Conservation (phyloP, 1,140 invertebrate species). For the Neodiprion pinetum region DNA sequence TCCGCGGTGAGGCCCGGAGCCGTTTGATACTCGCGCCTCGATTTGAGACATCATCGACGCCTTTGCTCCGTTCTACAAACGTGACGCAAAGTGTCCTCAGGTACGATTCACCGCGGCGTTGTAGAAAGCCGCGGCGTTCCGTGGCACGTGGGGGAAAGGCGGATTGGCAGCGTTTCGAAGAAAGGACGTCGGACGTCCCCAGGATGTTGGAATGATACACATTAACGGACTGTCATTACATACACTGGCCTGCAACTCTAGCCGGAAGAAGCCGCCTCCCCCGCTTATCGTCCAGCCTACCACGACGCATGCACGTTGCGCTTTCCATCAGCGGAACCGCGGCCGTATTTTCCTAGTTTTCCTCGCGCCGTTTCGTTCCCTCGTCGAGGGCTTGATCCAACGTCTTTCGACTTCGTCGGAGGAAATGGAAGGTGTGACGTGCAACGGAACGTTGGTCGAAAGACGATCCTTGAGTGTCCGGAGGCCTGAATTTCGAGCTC, state of each 20-base stretch:
- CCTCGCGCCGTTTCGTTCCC: too few species aligned
- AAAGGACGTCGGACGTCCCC: conserved; percentile 11
- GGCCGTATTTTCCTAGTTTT: neutral
- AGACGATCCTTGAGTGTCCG: too few species aligned
- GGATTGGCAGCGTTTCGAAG: neutral
- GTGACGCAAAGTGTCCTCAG: too few species aligned
- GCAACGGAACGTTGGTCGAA: too few species aligned
- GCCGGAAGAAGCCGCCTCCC: conserved; percentile 37
- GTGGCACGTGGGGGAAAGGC: conserved; percentile 1
- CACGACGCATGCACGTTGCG: conserved; percentile 44
- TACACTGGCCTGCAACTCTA: conserved; percentile 25
- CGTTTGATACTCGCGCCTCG: neutral
- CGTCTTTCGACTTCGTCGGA: too few species aligned
- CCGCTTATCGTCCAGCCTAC: conserved; percentile 29
- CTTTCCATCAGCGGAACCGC: neutral
- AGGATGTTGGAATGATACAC: conserved; percentile 47
- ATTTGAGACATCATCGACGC: neutral
- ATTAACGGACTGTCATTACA: conserved; percentile 32
- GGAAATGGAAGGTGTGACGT: too few species aligned
- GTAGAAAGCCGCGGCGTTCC: neutral
- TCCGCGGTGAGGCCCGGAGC: neutral
- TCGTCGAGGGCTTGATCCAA: too few species aligned
- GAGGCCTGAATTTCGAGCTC: too few species aligned
- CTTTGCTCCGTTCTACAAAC: too few species aligned
- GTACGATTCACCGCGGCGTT: too few species aligned